Conservation (phyloP, 2,797 vertebrate genomes). For the Urosaurus nigricauda region DNA sequence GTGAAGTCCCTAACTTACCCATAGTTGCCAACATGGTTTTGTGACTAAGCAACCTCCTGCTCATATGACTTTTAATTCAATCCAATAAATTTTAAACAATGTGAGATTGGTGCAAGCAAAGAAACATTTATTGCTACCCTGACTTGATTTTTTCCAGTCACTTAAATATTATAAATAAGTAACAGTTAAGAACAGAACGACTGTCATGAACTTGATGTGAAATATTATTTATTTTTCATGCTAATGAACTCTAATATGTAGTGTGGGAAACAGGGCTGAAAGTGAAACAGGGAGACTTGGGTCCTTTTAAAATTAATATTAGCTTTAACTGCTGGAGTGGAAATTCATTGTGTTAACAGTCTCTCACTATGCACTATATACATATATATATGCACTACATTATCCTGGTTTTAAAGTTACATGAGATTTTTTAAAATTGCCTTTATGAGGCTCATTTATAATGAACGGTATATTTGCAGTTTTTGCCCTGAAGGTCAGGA, state of each 20-base stretch:
- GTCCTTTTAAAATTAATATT: not conserved
- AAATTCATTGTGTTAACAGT: not conserved
- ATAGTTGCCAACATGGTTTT: no score
- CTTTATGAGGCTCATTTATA: conserved; percentile 18
- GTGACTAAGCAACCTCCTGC: not conserved
- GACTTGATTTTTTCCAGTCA: not conserved
- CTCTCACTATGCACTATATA: not conserved
- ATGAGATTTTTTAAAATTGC: not conserved
- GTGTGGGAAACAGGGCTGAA: not conserved
- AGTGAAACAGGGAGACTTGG: not conserved
- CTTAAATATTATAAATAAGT: not conserved
- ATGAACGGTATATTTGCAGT: not conserved
- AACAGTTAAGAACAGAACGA: conserved; percentile 2
- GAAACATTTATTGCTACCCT: conserved; percentile 43
- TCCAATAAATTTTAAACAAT: not conserved
- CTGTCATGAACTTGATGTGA: not conserved
- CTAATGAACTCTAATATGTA: not conserved
- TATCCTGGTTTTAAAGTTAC: not conserved
- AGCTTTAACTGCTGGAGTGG: not conserved
- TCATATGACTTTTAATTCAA: not conserved
- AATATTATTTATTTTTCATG: conserved; percentile 14
- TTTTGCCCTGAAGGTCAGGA: conserved; percentile 13
- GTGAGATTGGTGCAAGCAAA: conserved; percentile 26
- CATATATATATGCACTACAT: not conserved
- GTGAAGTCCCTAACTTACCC: no score